Evolutionary conservation across 2,888 invertebrate species (phyloP).

Genomic region (Andrena hattorfiana): DNA sequence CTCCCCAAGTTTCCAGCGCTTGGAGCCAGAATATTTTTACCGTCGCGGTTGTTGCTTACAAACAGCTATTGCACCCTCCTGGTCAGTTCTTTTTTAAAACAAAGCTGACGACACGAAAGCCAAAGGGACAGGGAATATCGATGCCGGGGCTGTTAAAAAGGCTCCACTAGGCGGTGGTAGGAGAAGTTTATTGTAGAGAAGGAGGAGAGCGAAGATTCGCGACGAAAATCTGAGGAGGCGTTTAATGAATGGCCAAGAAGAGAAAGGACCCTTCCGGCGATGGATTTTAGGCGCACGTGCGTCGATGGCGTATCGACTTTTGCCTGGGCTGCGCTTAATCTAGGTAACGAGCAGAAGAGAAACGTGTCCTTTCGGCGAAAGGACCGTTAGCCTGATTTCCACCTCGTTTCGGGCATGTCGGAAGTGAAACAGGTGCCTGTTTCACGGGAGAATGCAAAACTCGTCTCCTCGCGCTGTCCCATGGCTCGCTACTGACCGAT

Average conservation of each 20-base stretch:
- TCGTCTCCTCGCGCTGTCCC: neutral
- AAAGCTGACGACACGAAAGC: too few relatives aligned
- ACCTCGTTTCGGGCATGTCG: slow-evolving; percentile 43
- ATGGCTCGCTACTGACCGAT: neutral
- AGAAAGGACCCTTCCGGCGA: slow-evolving; percentile 41
- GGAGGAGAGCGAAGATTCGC: neutral
- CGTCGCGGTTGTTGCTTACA: neutral
- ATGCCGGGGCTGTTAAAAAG: neutral
- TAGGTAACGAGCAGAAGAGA: slow-evolving; percentile 55
- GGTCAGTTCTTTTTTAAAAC: neutral
- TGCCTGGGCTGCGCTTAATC: slow-evolving; percentile 45
- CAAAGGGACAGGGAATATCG: too few relatives aligned
- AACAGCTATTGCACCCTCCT: neutral
- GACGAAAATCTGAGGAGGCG: neutral
- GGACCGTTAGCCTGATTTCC: slow-evolving; percentile 60
- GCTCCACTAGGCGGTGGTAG: neutral
- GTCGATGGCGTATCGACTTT: slow-evolving; percentile 48
- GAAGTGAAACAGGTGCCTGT: slow-evolving; percentile 53
- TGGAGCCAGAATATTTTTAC: neutral
- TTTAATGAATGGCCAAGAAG: slow-evolving; percentile 18
- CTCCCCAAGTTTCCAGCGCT: neutral
- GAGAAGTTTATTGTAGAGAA: neutral
- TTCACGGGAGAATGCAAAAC: slow-evolving; percentile 20
- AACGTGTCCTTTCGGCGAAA: slow-evolving; percentile 61
- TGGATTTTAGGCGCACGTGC: slow-evolving; percentile 39